A percentile compares a stretch with the other conserved stretches of the same genome.
Evolutionary conservation across 2,888 invertebrate species (phyloP).

Genomic region (Spilosoma lubricipeda): DNA sequence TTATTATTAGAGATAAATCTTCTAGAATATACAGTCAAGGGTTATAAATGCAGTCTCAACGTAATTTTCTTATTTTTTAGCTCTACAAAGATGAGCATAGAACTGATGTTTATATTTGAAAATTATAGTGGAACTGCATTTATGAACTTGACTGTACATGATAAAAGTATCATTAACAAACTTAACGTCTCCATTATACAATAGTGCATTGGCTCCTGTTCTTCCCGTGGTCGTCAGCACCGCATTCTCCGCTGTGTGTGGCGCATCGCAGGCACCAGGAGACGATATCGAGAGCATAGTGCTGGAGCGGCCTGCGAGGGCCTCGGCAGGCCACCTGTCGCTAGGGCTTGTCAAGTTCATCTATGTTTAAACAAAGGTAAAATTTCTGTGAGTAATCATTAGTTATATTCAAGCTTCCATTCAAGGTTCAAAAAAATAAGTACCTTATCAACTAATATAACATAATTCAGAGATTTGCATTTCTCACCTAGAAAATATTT

Average conservation of each 20-base stretch:
- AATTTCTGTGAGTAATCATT: not conserved
- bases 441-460: too few relatives aligned
- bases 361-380: slow-evolving; percentile 83
- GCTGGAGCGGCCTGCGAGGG: slow-evolving; percentile 95
- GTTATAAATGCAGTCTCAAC: too few relatives aligned
- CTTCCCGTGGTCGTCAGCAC: slow-evolving; percentile 92
- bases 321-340: slow-evolving; percentile 91
- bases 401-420: not conserved
- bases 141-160: too few relatives aligned
- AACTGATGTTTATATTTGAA: too few relatives aligned
- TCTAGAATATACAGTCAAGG: too few relatives aligned
- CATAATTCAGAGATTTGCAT: not conserved
- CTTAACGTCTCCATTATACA: not conserved
- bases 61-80: too few relatives aligned
- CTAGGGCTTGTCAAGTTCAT: slow-evolving; percentile 91
- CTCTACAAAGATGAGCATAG: too few relatives aligned
- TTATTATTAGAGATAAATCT: too few relatives aligned
- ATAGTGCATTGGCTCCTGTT: slow-evolving; percentile 95
- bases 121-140: too few relatives aligned
- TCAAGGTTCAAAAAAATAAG: not conserved
- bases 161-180: too few relatives aligned
- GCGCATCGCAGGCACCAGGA: slow-evolving; percentile 93
- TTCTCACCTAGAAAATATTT: not conserved
- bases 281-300: slow-evolving; percentile 89
- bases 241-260: slow-evolving; percentile 97